These are phyloP conservation scores for Neomonachus schauinslandi DNA, from an alignment of 2,113 vertebrate species.

Conservation along the genomic window DNA sequence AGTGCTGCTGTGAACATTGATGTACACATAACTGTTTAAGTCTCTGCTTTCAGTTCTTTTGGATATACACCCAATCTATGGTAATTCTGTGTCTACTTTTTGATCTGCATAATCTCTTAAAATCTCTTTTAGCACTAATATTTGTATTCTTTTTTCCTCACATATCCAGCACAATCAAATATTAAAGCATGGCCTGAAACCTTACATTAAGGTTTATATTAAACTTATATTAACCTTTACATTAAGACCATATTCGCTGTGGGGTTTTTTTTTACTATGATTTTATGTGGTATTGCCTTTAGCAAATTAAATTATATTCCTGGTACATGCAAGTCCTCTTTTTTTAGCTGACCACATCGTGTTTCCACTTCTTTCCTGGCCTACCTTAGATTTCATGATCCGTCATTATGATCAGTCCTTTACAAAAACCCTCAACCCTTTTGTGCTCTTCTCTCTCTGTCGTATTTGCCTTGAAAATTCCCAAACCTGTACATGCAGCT, in stretches of 20 bases:
- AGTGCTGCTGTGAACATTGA: not conserved
- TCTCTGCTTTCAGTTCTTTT: not conserved
- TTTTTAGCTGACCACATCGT: not conserved
- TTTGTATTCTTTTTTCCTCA: not conserved
- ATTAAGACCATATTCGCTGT: not conserved
- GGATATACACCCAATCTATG: not conserved
- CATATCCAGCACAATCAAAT: not conserved
- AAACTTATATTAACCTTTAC: not conserved
- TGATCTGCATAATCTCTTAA: conserved; percentile 5
- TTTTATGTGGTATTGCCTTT: not conserved
- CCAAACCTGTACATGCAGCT: not conserved
- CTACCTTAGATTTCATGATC: not conserved
- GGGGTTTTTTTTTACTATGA: not conserved
- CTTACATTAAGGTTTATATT: not conserved
- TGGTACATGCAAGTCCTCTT: not conserved
- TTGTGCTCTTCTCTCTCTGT: not conserved
- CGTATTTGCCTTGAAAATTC: not conserved
- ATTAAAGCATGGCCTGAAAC: not conserved
- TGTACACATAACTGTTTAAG: not conserved
- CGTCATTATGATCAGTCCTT: not conserved
- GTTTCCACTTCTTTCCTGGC: not conserved
- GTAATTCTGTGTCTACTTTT: not conserved
- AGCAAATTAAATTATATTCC: not conserved
- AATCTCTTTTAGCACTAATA: not conserved
- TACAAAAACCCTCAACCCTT: not conserved